Percentiles rank a stretch among this genome's conserved stretches.
Evolutionary conservation across 2,797 vertebrate species (phyloP).

Genomic region (Tenualosa thibaudeaui): DNA sequence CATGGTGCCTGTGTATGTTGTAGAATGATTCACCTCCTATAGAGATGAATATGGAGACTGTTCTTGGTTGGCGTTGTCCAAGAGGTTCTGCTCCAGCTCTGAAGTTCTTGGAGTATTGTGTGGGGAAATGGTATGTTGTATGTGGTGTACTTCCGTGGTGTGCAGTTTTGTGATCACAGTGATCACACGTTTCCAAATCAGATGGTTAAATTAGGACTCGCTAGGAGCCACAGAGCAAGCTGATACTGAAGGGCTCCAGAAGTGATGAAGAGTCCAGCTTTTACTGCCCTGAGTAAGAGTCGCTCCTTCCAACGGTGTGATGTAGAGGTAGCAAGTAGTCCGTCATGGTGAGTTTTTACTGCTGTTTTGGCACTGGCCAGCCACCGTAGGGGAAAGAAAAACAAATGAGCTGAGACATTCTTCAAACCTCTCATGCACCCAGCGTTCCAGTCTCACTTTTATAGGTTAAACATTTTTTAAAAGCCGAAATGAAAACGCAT

Average conservation of each 20-base stretch:
- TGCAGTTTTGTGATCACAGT: background rate
- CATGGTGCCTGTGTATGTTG: background rate
- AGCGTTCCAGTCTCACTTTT: background rate
- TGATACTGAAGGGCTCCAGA: background rate
- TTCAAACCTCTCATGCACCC: background rate
- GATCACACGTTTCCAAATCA: background rate
- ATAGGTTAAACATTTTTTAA: conserved; percentile 10
- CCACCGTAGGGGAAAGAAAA: conserved; percentile 47
- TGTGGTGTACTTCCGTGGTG: background rate
- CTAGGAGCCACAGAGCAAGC: background rate
- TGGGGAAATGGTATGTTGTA: background rate
- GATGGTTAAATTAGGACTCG: background rate
- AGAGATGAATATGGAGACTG: background rate
- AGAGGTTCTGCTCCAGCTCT: background rate
- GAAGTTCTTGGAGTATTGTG: background rate
- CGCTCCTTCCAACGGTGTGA: background rate
- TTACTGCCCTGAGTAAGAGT: conserved; percentile 12
- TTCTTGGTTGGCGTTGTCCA: background rate
- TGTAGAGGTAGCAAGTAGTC: conserved; percentile 13
- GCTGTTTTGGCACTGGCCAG: conserved; percentile 42
- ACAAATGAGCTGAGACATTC: background rate
- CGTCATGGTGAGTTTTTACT: conserved; percentile 13
- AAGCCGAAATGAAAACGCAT: conserved; percentile 50
- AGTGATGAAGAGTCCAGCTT: background rate
- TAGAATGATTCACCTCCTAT: background rate